Conservation (phyloP, 2,797 vertebrate genomes). For the Xerus rutilus region DNA sequence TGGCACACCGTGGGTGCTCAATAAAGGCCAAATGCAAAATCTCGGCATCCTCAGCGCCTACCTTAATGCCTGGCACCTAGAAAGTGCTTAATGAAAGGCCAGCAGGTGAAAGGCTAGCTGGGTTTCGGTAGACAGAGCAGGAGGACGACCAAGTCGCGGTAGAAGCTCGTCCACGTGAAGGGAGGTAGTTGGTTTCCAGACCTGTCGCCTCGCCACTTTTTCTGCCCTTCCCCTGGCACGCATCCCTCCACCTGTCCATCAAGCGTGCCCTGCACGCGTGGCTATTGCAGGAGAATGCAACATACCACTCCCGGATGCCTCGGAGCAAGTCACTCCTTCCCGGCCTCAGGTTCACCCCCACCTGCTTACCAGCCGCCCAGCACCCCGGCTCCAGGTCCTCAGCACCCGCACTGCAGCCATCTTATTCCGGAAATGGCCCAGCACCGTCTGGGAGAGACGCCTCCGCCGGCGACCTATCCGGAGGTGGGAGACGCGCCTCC, state of each 20-base stretch:
- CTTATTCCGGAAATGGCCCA: slow-evolving; percentile 84
- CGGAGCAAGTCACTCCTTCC: not conserved
- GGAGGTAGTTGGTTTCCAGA: not conserved
- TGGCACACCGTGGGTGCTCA: not conserved
- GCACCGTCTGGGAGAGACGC: not conserved
- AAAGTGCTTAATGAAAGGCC: not conserved
- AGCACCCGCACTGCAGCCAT: slow-evolving; percentile 93
- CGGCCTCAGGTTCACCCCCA: not conserved
- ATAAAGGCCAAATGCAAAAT: not conserved
- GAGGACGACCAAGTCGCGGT: not conserved
- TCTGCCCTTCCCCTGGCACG: not conserved
- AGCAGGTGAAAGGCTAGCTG: not conserved
- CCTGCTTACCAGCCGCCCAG: slow-evolving; percentile 92
- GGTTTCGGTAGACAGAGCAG: not conserved
- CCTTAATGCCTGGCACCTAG: not conserved
- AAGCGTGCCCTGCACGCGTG: too few species aligned
- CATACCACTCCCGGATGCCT: not conserved
- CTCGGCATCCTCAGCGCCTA: not conserved
- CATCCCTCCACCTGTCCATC: not conserved
- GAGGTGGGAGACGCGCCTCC: slow-evolving; percentile 20
- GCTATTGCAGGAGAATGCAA: not conserved
- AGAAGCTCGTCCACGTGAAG: too few species aligned
- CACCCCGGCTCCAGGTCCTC: slow-evolving; percentile 87
- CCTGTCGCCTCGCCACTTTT: not conserved
- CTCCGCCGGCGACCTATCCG: accelerated